Conservation (phyloP, 2,797 vertebrate species). For the Staurois parvus region DNA sequence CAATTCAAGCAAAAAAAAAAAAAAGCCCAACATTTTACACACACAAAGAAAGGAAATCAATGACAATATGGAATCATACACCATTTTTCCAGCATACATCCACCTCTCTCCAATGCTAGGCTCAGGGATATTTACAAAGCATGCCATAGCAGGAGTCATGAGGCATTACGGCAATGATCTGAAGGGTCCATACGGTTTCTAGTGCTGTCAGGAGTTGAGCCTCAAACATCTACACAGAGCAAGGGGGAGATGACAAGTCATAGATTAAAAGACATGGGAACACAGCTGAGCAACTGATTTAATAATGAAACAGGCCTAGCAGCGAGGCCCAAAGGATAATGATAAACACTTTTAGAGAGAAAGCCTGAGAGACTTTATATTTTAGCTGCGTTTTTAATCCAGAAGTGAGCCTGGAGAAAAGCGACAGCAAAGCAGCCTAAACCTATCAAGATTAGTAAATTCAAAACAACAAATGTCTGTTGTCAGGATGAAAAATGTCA, state of each 20-base stretch:
- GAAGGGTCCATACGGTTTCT: constrained; percentile 54
- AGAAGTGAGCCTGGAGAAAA: constrained; percentile 52
- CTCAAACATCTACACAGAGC: constrained; percentile 52
- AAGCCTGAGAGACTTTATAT: constrained; percentile 21
- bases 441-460: constrained; percentile 12
- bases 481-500: constrained; percentile 9
- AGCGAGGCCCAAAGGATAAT: constrained; percentile 54
- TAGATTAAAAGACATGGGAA: constrained; percentile 58
- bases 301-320: constrained; percentile 44
- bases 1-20: neutral
- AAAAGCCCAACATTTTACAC: neutral
- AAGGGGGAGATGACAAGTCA: constrained; percentile 56
- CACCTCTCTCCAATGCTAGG: constrained; percentile 33
- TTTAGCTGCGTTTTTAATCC: constrained; percentile 11
- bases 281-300: constrained; percentile 47
- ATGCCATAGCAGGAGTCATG: constrained; percentile 41
- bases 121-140: constrained; percentile 58
- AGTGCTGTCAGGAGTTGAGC: constrained; percentile 59
- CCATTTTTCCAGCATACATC: constrained; percentile 17
- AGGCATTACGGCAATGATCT: constrained; percentile 54
- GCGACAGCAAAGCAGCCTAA: constrained; percentile 26
- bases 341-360: constrained; percentile 34
- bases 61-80: neutral
- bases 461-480: constrained; percentile 45
- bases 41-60: constrained; percentile 17